Conservation (phyloP, 2,888 invertebrate genomes). For the Polylopha cassiicola region DNA sequence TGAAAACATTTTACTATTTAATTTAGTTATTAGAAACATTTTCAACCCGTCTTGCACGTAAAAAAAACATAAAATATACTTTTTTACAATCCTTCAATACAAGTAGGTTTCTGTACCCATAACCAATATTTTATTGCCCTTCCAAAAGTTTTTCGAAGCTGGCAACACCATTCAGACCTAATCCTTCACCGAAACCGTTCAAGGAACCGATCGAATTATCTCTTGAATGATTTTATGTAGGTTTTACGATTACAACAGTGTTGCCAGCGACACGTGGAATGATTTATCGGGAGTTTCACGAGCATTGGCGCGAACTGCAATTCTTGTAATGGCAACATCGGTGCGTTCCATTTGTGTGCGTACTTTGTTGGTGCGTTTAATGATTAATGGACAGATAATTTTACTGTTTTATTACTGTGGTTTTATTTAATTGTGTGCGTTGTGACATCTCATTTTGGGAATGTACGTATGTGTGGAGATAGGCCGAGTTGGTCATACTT, state of each 20-base stretch:
- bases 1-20: no score
- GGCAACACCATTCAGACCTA: slow-evolving; percentile 28
- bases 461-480: no score
- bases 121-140: neutral
- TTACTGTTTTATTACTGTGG: no score
- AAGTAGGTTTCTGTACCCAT: neutral
- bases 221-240: slow-evolving; percentile 50
- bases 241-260: slow-evolving; percentile 47
- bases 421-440: no score
- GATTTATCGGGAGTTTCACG: slow-evolving; percentile 40
- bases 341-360: slow-evolving; percentile 14
- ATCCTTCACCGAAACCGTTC: slow-evolving; percentile 44
- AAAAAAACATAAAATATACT: no score
- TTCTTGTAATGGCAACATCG: slow-evolving; percentile 26
- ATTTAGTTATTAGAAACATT: no score
- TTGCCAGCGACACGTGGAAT: slow-evolving; percentile 34
- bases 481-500: no score
- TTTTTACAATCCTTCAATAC: no score
- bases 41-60: no score
- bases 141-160: slow-evolving; percentile 13
- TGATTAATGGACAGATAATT: no score
- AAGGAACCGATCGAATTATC: slow-evolving; percentile 63
- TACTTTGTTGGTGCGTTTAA: slow-evolving; percentile 19
- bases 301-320: slow-evolving; percentile 14
- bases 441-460: no score